Conservation (phyloP, 2,797 vertebrate genomes). For the Eremophila alpestris region DNA sequence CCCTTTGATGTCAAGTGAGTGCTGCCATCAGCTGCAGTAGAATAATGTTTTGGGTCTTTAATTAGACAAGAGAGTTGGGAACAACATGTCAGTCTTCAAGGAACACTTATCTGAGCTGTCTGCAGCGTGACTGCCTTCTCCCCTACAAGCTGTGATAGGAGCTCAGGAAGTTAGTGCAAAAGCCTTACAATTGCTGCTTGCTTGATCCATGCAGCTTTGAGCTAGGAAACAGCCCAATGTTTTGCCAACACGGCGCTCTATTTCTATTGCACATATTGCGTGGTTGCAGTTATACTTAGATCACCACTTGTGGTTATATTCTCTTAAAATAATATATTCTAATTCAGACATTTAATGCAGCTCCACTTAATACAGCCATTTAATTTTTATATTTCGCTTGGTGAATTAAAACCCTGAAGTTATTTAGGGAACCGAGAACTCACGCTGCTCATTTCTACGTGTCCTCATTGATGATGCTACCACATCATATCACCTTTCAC, state of each 20-base stretch:
- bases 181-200: constrained; percentile 7
- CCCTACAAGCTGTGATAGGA: background rate
- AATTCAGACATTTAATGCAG: constrained; percentile 19
- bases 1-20: constrained; percentile 10
- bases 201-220: constrained; percentile 11
- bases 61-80: background rate
- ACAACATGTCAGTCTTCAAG: background rate
- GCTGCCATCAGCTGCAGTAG: background rate
- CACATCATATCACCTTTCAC: background rate
- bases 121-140: background rate
- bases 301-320: background rate
- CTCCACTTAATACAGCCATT: background rate
- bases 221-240: constrained; percentile 15
- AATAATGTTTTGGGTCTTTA: background rate
- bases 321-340: constrained; percentile 17
- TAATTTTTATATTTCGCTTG: background rate
- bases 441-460: background rate
- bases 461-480: background rate
- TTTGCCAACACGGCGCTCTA: constrained; percentile 43
- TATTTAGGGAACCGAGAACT: background rate
- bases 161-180: background rate
- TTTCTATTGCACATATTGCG: constrained; percentile 34
- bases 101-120: background rate
- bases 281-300: constrained; percentile 42
- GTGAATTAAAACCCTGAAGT: background rate